Evolutionary conservation across 2,888 invertebrate genomes (phyloP).

Genomic region (Tupiocoris notatus): DNA sequence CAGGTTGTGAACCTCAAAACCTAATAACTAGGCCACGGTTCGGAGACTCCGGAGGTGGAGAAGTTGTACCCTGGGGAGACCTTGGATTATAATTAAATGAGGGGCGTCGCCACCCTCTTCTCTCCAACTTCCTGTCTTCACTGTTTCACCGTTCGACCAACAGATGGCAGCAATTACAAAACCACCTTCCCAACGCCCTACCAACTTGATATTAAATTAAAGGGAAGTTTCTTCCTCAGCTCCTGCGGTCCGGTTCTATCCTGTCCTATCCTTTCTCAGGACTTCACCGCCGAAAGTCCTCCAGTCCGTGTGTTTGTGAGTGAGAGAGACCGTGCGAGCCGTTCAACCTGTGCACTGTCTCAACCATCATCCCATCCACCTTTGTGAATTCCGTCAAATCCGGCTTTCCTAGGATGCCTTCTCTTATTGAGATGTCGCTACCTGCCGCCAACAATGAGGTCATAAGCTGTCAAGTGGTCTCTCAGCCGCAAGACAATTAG

Average conservation of each 20-base stretch:
- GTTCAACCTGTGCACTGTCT: background rate
- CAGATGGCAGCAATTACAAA: conserved; percentile 43
- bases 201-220: conserved; percentile 43
- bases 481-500: conserved; percentile 28
- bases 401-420: background rate
- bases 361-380: background rate
- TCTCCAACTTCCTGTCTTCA: background rate
- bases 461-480: conserved; percentile 14
- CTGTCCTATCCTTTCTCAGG: background rate
- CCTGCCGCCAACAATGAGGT: conserved; percentile 24
- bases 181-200: conserved; percentile 40
- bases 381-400: background rate
- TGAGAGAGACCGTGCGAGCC: background rate
- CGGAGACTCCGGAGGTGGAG: background rate
- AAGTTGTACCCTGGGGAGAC: conserved; percentile 40
- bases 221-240: conserved; percentile 33
- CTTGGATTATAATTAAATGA: conserved; percentile 43
- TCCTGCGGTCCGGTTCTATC: background rate
- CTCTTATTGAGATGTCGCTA: conserved; percentile 27
- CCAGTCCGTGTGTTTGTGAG: background rate
- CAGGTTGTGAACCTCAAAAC: background rate
- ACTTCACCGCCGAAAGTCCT: background rate
- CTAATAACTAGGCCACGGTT: background rate
- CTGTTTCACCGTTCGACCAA: conserved; percentile 20
- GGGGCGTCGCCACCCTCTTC: conserved; percentile 7